These are phyloP conservation scores for Gymnobelideus leadbeateri DNA, from an alignment of 2,113 vertebrate species.

Conservation along the genomic window DNA sequence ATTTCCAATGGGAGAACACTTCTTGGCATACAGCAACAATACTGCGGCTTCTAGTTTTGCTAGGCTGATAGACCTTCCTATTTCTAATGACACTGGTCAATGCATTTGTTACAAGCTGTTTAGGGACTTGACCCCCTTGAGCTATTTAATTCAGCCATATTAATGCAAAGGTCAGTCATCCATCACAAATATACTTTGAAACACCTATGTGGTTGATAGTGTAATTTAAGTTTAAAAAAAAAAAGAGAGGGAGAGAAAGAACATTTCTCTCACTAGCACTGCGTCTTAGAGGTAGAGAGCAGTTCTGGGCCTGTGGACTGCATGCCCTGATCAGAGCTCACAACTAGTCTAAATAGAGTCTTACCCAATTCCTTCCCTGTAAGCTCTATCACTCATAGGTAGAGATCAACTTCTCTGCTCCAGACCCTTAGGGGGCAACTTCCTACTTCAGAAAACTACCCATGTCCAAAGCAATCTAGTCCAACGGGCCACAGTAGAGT, in stretches of 20 bases:
- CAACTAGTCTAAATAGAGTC: background rate
- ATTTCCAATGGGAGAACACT: constrained; percentile 55
- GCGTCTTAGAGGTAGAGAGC: accelerated
- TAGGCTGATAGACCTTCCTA: background rate
- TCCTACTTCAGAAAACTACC: background rate
- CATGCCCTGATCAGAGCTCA: background rate
- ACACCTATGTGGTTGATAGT: background rate
- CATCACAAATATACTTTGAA: background rate
- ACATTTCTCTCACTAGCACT: accelerated
- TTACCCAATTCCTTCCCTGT: accelerated
- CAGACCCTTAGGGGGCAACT: background rate
- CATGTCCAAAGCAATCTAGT: background rate
- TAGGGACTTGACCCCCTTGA: constrained; percentile 40
- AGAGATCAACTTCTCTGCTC: background rate
- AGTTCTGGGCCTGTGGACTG: background rate
- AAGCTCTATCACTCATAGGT: background rate
- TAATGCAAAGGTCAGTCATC: constrained; percentile 57
- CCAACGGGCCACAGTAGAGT: background rate
- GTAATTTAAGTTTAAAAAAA: background rate
- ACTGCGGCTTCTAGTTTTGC: background rate
- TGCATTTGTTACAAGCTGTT: constrained; percentile 12
- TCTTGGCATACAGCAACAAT: background rate
- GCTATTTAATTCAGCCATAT: constrained; percentile 63
- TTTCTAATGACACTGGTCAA: background rate
- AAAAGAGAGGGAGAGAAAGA: background rate